Percentiles rank a stretch among this genome's conserved stretches.
phyloP scores from a whole-genome alignment of 2,888 invertebrate genomes.

The Hipparchia sbordonii region DNA sequence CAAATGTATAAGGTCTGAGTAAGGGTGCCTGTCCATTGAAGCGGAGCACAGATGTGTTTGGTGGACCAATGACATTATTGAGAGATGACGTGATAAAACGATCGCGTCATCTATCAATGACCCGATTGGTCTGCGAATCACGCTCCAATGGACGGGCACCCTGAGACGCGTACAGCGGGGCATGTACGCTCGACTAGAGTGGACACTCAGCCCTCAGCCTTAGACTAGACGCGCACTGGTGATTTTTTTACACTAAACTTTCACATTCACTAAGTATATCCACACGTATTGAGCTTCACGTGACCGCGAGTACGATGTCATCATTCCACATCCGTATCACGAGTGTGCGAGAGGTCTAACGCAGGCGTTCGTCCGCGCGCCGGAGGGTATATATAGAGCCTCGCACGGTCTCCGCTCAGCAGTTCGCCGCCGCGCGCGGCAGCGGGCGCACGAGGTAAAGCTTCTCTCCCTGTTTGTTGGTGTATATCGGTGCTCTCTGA shows the following conservation, averaged over 20 bases:
- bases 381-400: slow-evolving; percentile 24
- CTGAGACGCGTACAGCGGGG: not conserved
- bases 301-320: not conserved
- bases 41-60: no score
- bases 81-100: no score
- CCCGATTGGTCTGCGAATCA: no score
- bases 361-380: slow-evolving; percentile 15
- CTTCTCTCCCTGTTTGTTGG: slow-evolving; percentile 98
- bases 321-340: slow-evolving; percentile 13
- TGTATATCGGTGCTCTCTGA: slow-evolving; percentile 99
- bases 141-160: no score
- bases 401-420: slow-evolving; percentile 50
- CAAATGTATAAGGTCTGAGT: not conserved
- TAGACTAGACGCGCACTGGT: slow-evolving; percentile 29
- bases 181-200: not conserved
- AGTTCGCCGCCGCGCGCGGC: slow-evolving; percentile 77
- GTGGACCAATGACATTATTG: no score
- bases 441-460: slow-evolving; percentile 97
- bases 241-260: slow-evolving; percentile 19
- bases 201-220: not conserved
- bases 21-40: no score
- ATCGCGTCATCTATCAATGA: no score
- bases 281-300: slow-evolving; percentile 16
- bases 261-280: slow-evolving; percentile 13
- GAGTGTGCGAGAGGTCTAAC: slow-evolving; percentile 18